Evolutionary conservation across 1,140 invertebrate species (phyloP), one percentile per base, ranked within the genome.

Genomic region (Neodiprion pinetum): DNA sequence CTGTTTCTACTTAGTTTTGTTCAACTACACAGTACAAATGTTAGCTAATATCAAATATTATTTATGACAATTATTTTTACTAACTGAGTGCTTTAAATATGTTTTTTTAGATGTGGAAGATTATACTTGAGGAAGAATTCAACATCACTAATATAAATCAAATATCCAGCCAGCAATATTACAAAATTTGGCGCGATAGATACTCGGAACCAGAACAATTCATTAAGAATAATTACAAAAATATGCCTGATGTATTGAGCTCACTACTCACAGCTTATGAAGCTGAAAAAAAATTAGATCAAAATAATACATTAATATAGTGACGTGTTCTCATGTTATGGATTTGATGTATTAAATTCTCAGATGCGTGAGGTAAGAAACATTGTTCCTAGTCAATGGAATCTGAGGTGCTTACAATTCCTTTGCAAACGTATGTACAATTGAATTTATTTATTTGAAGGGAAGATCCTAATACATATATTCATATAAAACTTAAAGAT

Each of bases 111-210:
- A 83, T 89, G 0, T 89, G 88, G 88, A 88, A 84, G 75, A 50
- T 75, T 9, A 85, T 85, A 14, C 76, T 89, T n/a, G 79, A 80
- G 40, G 86, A 89, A 61, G 87, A 88, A 78, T 89, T 89, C 48
- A 86, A 85, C 70, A 81, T 89, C 1, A 85, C 80, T 9, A 75
- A 87, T 77, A 69, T 84, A 14, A 80, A 80, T 48, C 75, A 86
- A 71, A 88, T 89, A 70, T 82, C 87, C 0, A 80, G 80, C 10
- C 85, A 89, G 7, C 71, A 79, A 72, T 90, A 89, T 70, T 90
- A 85, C 23, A 77, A 88, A 61, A 82, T 89, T 74, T 90, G 88
- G 89, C 79, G 82, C 28, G 79, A 81, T 4, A 85, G 81, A 71
- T 87, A 87, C 70, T 86, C 85, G 5, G 84, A 85, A 17, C 86